Evolutionary conservation across 2,888 invertebrate species (phyloP).

Genomic region (Lamellibrachia columna): DNA sequence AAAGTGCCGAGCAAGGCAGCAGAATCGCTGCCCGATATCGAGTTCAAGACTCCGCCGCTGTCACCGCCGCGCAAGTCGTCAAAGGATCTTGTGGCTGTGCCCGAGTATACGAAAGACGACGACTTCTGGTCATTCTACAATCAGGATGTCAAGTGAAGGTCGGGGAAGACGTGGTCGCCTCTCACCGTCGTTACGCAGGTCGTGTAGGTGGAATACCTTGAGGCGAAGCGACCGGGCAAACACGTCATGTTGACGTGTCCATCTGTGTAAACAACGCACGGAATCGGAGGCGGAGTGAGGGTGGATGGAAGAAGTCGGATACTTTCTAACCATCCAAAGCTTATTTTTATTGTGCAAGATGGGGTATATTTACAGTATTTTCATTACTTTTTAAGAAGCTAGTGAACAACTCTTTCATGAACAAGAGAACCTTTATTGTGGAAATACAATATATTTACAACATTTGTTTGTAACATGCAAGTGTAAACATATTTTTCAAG

Average conservation of each 20-base stretch:
- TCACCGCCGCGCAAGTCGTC: not conserved
- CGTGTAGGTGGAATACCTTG: not conserved
- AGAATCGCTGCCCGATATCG: not conserved
- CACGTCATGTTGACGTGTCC: not conserved
- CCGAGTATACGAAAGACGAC: not conserved
- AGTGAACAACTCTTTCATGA: not conserved
- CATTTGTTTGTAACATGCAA: not conserved
- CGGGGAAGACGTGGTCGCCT: not conserved
- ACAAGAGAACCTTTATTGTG: not conserved
- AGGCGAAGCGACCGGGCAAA: not conserved
- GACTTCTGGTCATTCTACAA: slow-evolving; percentile 5
- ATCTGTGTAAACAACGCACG: not conserved
- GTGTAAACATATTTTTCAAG: not conserved
- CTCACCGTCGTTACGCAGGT: not conserved
- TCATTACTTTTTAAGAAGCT: not conserved
- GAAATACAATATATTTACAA: slow-evolving; percentile 11
- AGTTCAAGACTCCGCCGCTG: not conserved
- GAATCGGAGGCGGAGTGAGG: not conserved
- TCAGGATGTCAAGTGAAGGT: not conserved
- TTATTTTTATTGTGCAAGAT: not conserved
- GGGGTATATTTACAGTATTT: not conserved
- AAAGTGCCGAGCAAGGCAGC: not conserved
- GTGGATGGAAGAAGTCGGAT: not conserved
- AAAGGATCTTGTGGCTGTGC: not conserved
- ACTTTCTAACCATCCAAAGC: not conserved